Evolutionary conservation across 2,797 vertebrate genomes (phyloP), one percentile per base, ranked within the genome.

Genomic region (Alca torda): DNA sequence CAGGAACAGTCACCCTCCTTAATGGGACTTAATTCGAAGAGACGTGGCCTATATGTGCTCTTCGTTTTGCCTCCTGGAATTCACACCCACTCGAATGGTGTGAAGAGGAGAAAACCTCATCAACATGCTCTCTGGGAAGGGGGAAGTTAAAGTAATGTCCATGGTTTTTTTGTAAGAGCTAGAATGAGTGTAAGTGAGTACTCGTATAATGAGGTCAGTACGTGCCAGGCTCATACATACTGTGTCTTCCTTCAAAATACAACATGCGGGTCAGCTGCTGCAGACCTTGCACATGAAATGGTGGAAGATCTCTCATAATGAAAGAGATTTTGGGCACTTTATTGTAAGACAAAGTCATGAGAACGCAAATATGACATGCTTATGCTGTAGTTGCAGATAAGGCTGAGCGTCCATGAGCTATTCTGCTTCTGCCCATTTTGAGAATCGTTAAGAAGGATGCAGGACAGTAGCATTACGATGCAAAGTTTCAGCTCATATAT

Each of bases 221-320:
- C 0, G 10, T 67, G 19, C 46, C 17, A 8, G 65, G 35, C 6
- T 39, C 33, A 2, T 4, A 4, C 1, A 5, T 10, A 2, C 59
- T 10, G 24, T 26, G 51, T 10, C 13, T 43, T 33, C 19, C 25
- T 25, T 63, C 33, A 41, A 50, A 23, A 13, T 2, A 2, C 46
- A 48, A 2, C 4, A 1, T 9, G 17, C 26, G 9, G 33, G 12
- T 51, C 26, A 33, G 51, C 76, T n/a, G 26, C 70, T 25, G 0
- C 10, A 15, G 24, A n/a, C 53, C 53, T 56, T 7, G 15, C 1
- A 1, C 3, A 0, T 4, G 26, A 31, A 16, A 3, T 6, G 37
- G 37, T 25, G 45, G n/a, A 35, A 35, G 19, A 8, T 15, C 6
- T 20, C 48, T 46, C 16, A 3, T 20, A 33, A 25, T 2, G 4